Percentiles rank a stretch among this genome's conserved stretches.
phyloP scores from a whole-genome alignment of 2,113 vertebrate species.

The Sphyrna mokarran region DNA sequence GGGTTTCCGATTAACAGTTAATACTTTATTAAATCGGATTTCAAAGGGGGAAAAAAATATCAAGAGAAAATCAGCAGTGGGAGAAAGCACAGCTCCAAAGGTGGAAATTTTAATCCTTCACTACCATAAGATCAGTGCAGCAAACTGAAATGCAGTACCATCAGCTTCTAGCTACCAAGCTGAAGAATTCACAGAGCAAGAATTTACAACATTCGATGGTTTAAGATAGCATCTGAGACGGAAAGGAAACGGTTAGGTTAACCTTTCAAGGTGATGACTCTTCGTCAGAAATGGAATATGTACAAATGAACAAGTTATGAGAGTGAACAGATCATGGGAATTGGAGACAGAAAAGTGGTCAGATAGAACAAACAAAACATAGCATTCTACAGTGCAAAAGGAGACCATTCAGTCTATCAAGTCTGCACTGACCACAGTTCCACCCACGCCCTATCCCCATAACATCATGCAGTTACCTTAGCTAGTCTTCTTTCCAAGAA shows the following conservation, averaged over 20 bases:
- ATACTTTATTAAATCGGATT: conserved; percentile 8
- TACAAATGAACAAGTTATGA: background rate
- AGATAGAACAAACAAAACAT: background rate
- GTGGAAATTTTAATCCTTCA: background rate
- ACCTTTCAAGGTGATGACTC: background rate
- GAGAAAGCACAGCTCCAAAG: background rate
- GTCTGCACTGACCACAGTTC: no score
- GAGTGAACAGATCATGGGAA: background rate
- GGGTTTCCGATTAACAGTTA: conserved; percentile 6
- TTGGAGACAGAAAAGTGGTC: background rate
- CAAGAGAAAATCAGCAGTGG: background rate
- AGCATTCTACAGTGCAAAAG: no score
- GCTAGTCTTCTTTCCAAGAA: no score
- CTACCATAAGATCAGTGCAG: background rate
- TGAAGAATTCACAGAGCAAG: background rate
- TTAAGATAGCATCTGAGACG: background rate
- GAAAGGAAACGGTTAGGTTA: background rate
- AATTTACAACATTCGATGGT: background rate
- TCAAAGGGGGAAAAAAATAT: background rate
- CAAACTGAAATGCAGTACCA: background rate
- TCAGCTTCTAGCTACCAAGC: background rate
- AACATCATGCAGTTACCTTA: no score
- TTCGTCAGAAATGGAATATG: background rate
- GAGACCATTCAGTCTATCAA: no score
- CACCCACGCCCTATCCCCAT: no score